phyloP scores from a whole-genome alignment of 2,888 invertebrate genomes.

The Hylaea fasciaria region DNA sequence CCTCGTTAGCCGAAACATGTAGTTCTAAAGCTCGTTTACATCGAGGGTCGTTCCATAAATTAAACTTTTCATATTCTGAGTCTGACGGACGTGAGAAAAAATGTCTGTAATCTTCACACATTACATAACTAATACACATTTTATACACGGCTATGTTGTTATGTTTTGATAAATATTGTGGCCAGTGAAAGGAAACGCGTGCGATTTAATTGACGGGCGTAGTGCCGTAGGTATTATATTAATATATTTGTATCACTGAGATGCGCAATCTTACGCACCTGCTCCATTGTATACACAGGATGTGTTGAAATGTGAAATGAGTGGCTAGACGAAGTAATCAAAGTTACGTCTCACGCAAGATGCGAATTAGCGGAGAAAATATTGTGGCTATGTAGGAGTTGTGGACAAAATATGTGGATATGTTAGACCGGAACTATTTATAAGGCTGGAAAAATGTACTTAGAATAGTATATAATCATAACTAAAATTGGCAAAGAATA shows the following conservation, averaged over 20 bases:
- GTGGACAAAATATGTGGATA: too few relatives aligned
- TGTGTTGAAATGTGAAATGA: conserved; percentile 36
- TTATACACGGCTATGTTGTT: conserved; percentile 26
- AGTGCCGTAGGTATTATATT: conserved; percentile 9
- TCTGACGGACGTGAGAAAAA: conserved; percentile 53
- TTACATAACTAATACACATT: conserved; percentile 35
- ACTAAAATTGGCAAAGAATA: too few relatives aligned
- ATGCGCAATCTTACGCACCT: conserved; percentile 61
- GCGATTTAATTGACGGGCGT: conserved; percentile 59
- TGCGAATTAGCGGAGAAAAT: conserved; percentile 26
- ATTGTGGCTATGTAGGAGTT: background rate
- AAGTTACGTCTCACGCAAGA: conserved; percentile 22
- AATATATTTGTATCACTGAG: conserved; percentile 71
- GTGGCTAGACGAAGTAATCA: conserved; percentile 6
- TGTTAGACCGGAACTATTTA: too few relatives aligned
- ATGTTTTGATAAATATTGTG: conserved; percentile 21
- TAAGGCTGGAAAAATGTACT: too few relatives aligned
- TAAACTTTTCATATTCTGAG: conserved; percentile 44
- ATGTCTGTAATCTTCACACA: conserved; percentile 35
- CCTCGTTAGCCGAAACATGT: conserved; percentile 21
- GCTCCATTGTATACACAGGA: conserved; percentile 34
- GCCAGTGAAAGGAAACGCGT: conserved; percentile 70
- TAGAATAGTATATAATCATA: too few relatives aligned
- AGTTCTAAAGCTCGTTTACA: conserved; percentile 21
- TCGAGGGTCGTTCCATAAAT: conserved; percentile 44